These are phyloP conservation scores for Hemithea aestivaria DNA, from an alignment of 2,888 invertebrate species.

Conservation along the genomic window DNA sequence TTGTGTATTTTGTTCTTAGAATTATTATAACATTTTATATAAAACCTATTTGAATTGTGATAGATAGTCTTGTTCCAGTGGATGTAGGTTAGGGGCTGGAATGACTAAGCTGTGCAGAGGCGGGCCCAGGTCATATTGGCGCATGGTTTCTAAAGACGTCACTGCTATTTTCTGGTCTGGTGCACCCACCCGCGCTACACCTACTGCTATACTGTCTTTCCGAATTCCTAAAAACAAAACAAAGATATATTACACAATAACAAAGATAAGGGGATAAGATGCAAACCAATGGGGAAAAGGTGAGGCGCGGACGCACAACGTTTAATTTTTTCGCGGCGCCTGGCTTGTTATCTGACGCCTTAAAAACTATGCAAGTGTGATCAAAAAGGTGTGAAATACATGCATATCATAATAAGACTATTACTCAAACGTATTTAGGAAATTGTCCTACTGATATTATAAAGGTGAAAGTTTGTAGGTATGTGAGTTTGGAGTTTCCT, in stretches of 20 bases:
- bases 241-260: neutral
- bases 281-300: too few species aligned
- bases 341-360: too few species aligned
- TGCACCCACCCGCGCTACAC: slow-evolving; percentile 94
- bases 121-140: slow-evolving; percentile 85
- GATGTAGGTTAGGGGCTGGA: slow-evolving; percentile 90
- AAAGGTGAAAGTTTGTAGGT: too few species aligned
- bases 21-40: neutral
- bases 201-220: slow-evolving; percentile 86
- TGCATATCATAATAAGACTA: too few species aligned
- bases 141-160: slow-evolving; percentile 87
- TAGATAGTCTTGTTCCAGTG: slow-evolving; percentile 94
- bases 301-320: too few species aligned
- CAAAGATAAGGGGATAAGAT: too few species aligned
- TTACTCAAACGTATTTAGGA: too few species aligned
- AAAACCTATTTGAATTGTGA: slow-evolving; percentile 77
- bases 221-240: slow-evolving; percentile 51
- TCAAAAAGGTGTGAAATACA: too few species aligned
- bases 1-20: slow-evolving; percentile 40
- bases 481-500: too few species aligned
- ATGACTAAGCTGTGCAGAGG: slow-evolving; percentile 97
- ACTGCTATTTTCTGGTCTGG: slow-evolving; percentile 88
- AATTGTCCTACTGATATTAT: too few species aligned
- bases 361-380: too few species aligned
- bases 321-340: too few species aligned